Conservation (phyloP, 2,113 vertebrate genomes). For the Mesitornis unicolor region DNA sequence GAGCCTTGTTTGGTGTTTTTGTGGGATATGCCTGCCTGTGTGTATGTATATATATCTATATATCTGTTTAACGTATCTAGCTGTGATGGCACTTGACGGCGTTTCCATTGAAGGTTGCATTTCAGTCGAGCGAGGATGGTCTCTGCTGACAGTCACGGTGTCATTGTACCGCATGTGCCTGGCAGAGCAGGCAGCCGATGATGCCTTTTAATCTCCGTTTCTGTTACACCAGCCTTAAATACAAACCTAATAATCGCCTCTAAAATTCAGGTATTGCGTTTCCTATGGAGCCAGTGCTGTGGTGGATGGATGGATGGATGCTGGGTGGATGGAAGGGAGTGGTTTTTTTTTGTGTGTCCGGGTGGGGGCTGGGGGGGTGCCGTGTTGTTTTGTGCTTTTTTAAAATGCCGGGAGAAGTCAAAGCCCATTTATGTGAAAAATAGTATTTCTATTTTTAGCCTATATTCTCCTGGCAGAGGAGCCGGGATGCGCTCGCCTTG, state of each 20-base stretch:
- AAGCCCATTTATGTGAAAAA: slow-evolving; percentile 74
- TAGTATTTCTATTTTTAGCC: slow-evolving; percentile 82
- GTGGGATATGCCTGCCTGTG: slow-evolving; percentile 35
- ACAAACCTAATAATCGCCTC: slow-evolving; percentile 58
- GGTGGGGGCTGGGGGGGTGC: slow-evolving; percentile 15
- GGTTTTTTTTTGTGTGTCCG: slow-evolving; percentile 26
- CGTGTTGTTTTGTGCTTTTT: slow-evolving; percentile 49
- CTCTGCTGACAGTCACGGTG: slow-evolving; percentile 75
- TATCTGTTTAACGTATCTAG: slow-evolving; percentile 48
- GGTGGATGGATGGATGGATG: not conserved
- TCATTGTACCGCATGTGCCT: slow-evolving; percentile 65
- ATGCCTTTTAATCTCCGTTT: slow-evolving; percentile 60
- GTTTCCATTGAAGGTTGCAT: slow-evolving; percentile 59
- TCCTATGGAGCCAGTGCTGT: slow-evolving; percentile 54
- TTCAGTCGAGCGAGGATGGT: slow-evolving; percentile 70
- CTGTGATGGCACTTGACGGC: slow-evolving; percentile 68
- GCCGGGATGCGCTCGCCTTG: slow-evolving; percentile 59
- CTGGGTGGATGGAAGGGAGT: slow-evolving; percentile 5
- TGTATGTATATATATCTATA: slow-evolving; percentile 32
- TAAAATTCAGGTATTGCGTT: slow-evolving; percentile 66
- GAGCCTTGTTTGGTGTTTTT: slow-evolving; percentile 25
- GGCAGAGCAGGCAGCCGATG: slow-evolving; percentile 41
- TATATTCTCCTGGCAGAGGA: slow-evolving; percentile 61
- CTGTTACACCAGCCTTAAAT: slow-evolving; percentile 62
- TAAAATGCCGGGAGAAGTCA: slow-evolving; percentile 61